These are phyloP conservation scores for Trachymyrmex cornetzi DNA, from an alignment of 1,140 invertebrate genomes.

Conservation along the genomic window DNA sequence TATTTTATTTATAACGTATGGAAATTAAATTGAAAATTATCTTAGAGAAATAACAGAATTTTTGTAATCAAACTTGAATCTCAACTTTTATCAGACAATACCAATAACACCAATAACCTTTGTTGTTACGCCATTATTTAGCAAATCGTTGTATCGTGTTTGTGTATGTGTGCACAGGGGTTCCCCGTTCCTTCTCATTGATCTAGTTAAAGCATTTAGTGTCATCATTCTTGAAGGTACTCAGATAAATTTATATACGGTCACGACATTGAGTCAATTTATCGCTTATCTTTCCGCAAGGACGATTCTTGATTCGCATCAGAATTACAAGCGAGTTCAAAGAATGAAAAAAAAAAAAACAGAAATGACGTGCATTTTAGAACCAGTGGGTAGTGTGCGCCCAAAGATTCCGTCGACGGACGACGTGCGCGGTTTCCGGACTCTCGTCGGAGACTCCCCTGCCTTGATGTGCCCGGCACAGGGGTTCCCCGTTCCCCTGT, in stretches of 20 bases:
- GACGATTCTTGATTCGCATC: not conserved
- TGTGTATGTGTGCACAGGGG: constrained; percentile 52
- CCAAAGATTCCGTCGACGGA: constrained; percentile 86
- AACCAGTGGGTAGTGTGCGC: constrained; percentile 85
- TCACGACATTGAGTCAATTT: not conserved
- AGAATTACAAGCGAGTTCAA: not conserved
- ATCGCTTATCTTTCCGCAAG: not conserved
- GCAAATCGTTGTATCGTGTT: not conserved
- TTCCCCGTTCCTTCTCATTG: constrained; percentile 57
- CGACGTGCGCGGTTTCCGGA: constrained; percentile 84
- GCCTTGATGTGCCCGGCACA: constrained; percentile 89
- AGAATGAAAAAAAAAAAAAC: constrained; percentile 24
- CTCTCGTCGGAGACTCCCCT: constrained; percentile 80
- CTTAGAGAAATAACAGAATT: not conserved
- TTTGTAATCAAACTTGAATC: not conserved
- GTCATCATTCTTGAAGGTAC: constrained; percentile 15
- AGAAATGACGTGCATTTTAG: constrained; percentile 71
- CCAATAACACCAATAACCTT: not conserved
- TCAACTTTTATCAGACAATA: not conserved
- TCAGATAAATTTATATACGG: not conserved
- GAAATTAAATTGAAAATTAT: not conserved
- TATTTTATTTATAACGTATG: not conserved
- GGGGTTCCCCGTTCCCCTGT: constrained; percentile 89
- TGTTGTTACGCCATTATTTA: not conserved
- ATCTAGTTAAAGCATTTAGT: not conserved